phyloP scores from a whole-genome alignment of 2,797 vertebrate species.

The Siniperca undulata region DNA sequence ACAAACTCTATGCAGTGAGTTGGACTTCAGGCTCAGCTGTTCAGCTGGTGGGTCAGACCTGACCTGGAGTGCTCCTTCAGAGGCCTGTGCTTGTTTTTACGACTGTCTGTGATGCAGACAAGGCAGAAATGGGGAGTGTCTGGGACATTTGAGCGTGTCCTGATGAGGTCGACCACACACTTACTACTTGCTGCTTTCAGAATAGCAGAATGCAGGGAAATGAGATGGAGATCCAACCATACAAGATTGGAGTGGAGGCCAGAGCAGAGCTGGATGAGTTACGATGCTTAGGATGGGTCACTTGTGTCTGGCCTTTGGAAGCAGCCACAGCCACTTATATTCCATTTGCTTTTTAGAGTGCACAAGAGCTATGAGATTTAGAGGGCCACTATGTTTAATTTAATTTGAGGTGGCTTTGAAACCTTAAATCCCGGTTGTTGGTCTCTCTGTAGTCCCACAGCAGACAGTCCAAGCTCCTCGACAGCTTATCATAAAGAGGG shows the following conservation, averaged over 20 bases:
- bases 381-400: constrained; percentile 67
- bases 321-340: constrained; percentile 48
- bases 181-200: constrained; percentile 2
- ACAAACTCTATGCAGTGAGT: constrained; percentile 3
- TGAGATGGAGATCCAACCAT: not conserved
- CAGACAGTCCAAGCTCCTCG: constrained; percentile 79
- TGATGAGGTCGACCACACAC: not conserved
- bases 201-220: constrained; percentile 5
- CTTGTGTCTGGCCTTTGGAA: constrained; percentile 41
- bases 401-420: constrained; percentile 75
- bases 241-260: constrained; percentile 10
- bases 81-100: constrained; percentile 53
- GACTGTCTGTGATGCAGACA: constrained; percentile 56
- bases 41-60: constrained; percentile 27
- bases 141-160: constrained; percentile 41
- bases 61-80: constrained; percentile 36
- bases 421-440: constrained; percentile 70
- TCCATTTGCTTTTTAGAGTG: constrained; percentile 55
- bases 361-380: constrained; percentile 60
- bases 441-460: constrained; percentile 59
- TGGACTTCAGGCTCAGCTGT: constrained; percentile 55
- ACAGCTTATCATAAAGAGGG: constrained; percentile 81
- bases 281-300: constrained; percentile 43
- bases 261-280: constrained; percentile 45
- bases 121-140: constrained; percentile 26